A percentile compares a stretch with the other conserved stretches of the same genome.
Conservation (phyloP, 2,797 vertebrate species). For the Cuculus canorus region DNA sequence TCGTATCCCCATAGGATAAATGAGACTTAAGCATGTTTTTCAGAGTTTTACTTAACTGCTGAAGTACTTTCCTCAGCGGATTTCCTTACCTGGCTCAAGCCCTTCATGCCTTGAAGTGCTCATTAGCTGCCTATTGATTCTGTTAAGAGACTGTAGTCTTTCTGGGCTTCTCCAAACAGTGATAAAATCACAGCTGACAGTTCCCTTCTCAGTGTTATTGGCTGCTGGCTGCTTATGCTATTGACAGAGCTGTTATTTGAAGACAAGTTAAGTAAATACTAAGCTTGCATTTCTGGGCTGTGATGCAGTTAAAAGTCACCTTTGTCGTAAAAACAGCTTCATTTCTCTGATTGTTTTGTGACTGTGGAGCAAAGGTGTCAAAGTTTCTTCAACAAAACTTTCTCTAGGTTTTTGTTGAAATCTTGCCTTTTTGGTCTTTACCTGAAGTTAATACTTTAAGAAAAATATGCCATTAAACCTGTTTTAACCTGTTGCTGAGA, state of each 20-base stretch:
- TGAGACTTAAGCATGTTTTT: not conserved
- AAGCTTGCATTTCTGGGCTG: not conserved
- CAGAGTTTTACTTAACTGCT: not conserved
- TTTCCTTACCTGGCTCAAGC: not conserved
- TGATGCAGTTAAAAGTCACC: not conserved
- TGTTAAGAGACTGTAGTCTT: not conserved
- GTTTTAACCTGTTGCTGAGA: too few species aligned
- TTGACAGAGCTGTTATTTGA: not conserved
- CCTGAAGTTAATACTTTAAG: not conserved
- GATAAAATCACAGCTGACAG: conserved; percentile 12
- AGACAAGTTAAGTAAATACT: not conserved
- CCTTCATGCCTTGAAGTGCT: not conserved
- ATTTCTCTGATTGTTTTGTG: not conserved
- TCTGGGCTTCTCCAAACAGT: not conserved
- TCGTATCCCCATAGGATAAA: not conserved
- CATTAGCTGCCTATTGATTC: not conserved
- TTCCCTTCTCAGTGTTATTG: not conserved
- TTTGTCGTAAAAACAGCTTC: not conserved
- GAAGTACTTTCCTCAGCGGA: not conserved
- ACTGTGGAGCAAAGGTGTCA: not conserved
- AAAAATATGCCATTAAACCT: not conserved
- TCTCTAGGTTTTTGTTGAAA: not conserved
- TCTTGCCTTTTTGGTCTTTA: not conserved
- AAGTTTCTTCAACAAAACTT: not conserved
- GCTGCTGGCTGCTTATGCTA: not conserved